Evolutionary conservation across 1,140 invertebrate genomes (phyloP).

Genomic region (Bemisia tabaci): DNA sequence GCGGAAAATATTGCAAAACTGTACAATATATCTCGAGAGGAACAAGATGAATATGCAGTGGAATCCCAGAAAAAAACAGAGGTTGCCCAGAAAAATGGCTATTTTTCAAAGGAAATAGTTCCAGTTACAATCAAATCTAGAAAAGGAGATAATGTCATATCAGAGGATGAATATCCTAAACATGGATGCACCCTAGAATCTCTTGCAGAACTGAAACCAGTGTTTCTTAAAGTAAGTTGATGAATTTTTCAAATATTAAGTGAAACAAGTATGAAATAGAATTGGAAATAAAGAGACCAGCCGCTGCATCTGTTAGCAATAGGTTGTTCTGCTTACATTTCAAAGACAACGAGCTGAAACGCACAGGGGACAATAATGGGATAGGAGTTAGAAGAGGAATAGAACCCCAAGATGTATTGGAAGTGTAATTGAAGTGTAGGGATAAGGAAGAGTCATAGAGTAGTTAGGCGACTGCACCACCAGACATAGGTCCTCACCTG

Average conservation of each 20-base stretch:
- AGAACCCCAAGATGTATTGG: too few relatives aligned
- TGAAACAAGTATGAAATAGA: slow-evolving; percentile 1
- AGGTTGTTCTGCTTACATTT: background rate
- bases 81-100: slow-evolving; percentile 43
- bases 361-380: background rate
- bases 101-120: slow-evolving; percentile 59
- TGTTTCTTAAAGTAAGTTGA: slow-evolving; percentile 41
- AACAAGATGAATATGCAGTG: slow-evolving; percentile 61
- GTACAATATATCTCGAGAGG: slow-evolving; percentile 50
- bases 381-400: too few relatives aligned
- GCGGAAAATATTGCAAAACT: slow-evolving; percentile 67
- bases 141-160: slow-evolving; percentile 35
- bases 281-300: too few relatives aligned
- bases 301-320: background rate
- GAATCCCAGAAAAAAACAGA: slow-evolving; percentile 57
- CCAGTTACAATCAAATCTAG: slow-evolving; percentile 39
- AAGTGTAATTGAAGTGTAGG: too few relatives aligned
- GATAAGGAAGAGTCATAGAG: too few relatives aligned
- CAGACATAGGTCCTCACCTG: too few relatives aligned
- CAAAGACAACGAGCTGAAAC: background rate
- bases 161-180: slow-evolving; percentile 53
- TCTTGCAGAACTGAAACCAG: slow-evolving; percentile 45
- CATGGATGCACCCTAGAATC: slow-evolving; percentile 40
- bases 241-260: background rate
- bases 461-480: too few relatives aligned